A percentile compares a stretch with the other conserved stretches of the same genome.
phyloP scores from a whole-genome alignment of 1,140 invertebrate genomes.

The Camponotus vicinus region DNA sequence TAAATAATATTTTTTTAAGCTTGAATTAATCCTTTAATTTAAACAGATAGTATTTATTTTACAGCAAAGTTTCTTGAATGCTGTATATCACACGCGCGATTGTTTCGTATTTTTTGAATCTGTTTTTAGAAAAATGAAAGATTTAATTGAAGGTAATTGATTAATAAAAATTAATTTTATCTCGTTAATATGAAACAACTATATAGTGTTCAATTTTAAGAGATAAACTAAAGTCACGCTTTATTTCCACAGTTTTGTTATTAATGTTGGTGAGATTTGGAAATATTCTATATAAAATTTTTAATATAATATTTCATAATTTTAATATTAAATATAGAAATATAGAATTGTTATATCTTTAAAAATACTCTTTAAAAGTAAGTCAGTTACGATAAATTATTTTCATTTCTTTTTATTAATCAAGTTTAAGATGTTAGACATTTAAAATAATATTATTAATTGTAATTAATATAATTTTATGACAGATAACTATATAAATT shows the following conservation, averaged over 20 bases:
- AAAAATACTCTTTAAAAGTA: constrained; percentile 1
- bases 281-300: not conserved
- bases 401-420: not conserved
- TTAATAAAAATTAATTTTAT: not conserved
- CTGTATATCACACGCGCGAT: no score
- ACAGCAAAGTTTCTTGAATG: not conserved
- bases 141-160: not conserved
- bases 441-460: not conserved
- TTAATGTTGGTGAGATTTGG: not conserved
- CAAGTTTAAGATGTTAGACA: not conserved
- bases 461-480: not conserved
- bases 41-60: not conserved
- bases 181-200: not conserved
- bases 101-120: not conserved
- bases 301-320: not conserved
- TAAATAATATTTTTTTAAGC: not conserved
- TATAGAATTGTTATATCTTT: not conserved
- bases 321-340: not conserved
- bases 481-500: not conserved
- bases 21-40: constrained; percentile 8
- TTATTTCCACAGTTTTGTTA: not conserved
- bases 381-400: not conserved
- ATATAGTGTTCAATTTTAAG: not conserved
- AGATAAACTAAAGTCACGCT: not conserved
- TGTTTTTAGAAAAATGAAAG: not conserved